Conservation (phyloP, 2,113 vertebrate species). For the Protobothrops flavoviridis region DNA sequence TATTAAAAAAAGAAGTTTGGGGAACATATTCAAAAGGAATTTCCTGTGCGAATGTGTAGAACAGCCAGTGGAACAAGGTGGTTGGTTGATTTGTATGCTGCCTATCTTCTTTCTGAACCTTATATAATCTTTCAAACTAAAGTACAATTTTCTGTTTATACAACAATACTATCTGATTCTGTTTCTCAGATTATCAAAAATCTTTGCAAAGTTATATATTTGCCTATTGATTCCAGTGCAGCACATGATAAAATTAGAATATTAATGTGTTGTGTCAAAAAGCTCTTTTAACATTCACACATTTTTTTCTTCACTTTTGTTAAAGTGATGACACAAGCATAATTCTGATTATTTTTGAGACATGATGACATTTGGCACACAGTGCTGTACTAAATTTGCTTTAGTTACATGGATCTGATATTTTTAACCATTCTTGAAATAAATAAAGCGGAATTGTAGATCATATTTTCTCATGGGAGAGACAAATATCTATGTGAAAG, state of each 20-base stretch:
- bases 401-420: constrained; percentile 25
- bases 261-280: constrained; percentile 3
- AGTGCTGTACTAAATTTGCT: constrained; percentile 38
- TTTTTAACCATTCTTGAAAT: constrained; percentile 31
- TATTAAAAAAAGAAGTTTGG: neutral
- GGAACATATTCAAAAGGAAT: neutral
- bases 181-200: constrained; percentile 15
- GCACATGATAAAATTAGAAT: constrained; percentile 23
- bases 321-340: constrained; percentile 25
- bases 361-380: neutral
- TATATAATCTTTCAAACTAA: neutral
- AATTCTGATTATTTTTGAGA: constrained; percentile 20
- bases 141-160: constrained; percentile 14
- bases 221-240: neutral
- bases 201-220: neutral
- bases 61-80: neutral
- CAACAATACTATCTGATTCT: neutral
- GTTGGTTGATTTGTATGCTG: neutral
- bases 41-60: neutral
- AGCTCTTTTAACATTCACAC: constrained; percentile 15
- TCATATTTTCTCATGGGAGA: constrained; percentile 63
- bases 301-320: neutral
- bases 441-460: neutral
- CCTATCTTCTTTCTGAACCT: neutral
- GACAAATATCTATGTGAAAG: constrained; percentile 60